phyloP scores from a whole-genome alignment of 2,797 vertebrate genomes.

The Falco concolor region DNA sequence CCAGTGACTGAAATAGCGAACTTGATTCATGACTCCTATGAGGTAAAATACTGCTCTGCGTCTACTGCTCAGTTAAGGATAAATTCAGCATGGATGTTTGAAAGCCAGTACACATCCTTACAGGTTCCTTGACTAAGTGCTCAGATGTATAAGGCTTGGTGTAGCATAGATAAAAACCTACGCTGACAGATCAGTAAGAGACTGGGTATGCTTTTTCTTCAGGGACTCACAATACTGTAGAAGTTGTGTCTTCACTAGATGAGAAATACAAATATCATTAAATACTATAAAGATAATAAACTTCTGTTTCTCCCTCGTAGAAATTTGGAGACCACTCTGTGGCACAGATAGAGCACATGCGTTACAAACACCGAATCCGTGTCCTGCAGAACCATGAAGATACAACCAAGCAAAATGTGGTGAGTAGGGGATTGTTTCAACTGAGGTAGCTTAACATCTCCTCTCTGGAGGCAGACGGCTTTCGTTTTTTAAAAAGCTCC shows the following conservation, averaged over 20 bases:
- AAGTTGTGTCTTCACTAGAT: not conserved
- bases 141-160: not conserved
- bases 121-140: not conserved
- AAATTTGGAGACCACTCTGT: slow-evolving; percentile 90
- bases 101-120: not conserved
- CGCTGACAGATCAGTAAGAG: not conserved
- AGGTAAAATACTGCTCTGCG: slow-evolving; percentile 72
- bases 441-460: not conserved
- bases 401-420: slow-evolving; percentile 91
- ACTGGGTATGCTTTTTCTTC: not conserved
- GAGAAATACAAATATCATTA: not conserved
- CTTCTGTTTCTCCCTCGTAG: slow-evolving; percentile 59
- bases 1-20: slow-evolving; percentile 82
- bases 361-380: slow-evolving; percentile 87
- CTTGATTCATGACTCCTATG: slow-evolving; percentile 86
- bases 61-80: not conserved
- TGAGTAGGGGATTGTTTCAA: slow-evolving; percentile 59
- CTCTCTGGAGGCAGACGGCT: not conserved
- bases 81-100: not conserved
- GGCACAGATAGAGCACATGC: slow-evolving; percentile 86
- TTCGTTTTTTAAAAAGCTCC: not conserved
- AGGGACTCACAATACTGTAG: not conserved
- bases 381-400: slow-evolving; percentile 93
- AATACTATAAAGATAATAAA: not conserved
- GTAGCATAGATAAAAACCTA: not conserved